A percentile compares a stretch with the other conserved stretches of the same genome.
phyloP scores from a whole-genome alignment of 2,113 vertebrate genomes.

The Tachuris rubrigastra region DNA sequence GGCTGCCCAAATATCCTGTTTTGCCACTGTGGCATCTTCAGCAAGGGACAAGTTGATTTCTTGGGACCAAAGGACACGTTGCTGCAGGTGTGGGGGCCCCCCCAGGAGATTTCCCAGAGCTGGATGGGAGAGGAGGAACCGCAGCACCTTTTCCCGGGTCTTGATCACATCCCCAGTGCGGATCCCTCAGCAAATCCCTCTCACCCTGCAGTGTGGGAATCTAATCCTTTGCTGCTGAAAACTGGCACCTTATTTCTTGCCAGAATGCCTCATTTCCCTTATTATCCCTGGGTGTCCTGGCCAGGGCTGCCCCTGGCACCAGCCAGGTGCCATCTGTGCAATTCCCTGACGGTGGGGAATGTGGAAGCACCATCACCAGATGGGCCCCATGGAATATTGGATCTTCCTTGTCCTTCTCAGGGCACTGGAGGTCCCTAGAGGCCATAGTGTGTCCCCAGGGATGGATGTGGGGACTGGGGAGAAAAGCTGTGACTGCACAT shows the following conservation, averaged over 20 bases:
- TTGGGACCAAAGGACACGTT: not conserved
- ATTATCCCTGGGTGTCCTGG: conserved; percentile 37
- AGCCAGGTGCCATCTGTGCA: not conserved
- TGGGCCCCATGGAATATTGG: not conserved
- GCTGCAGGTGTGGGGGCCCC: not conserved
- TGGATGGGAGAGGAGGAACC: not conserved
- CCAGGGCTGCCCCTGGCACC: conserved; percentile 25
- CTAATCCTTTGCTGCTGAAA: not conserved
- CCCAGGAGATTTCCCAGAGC: not conserved
- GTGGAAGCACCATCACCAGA: not conserved
- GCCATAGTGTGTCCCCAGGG: not conserved
- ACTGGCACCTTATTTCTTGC: not conserved
- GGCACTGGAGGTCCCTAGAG: not conserved
- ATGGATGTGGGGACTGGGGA: not conserved
- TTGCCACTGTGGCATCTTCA: not conserved
- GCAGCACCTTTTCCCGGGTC: not conserved
- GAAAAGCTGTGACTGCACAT: not conserved
- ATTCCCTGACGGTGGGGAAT: not conserved
- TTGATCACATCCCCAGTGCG: fast-evolving
- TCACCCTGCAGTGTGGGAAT: not conserved
- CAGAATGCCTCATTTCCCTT: conserved; percentile 56
- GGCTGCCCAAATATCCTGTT: not conserved
- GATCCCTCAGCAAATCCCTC: not conserved
- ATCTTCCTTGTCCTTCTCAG: not conserved
- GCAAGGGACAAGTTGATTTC: not conserved